phyloP scores from a whole-genome alignment of 2,797 vertebrate genomes.

The Clamator glandarius region DNA sequence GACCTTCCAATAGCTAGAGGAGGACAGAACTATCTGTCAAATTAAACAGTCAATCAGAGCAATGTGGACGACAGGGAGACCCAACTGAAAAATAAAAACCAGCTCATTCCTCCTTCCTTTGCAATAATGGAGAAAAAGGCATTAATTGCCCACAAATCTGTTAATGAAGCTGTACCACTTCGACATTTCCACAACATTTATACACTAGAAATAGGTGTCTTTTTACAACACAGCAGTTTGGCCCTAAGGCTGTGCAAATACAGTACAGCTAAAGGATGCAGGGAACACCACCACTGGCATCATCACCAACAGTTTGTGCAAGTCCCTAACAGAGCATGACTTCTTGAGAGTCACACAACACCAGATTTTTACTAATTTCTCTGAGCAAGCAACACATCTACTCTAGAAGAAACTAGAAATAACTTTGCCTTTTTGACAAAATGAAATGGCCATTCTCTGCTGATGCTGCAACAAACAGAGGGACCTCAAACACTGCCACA shows the following conservation, averaged over 20 bases:
- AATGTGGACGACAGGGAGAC: not conserved
- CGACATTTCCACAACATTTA: not conserved
- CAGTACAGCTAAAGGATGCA: not conserved
- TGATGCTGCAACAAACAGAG: not conserved
- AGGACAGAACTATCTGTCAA: not conserved
- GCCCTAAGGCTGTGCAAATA: not conserved
- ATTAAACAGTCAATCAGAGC: not conserved
- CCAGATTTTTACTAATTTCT: not conserved
- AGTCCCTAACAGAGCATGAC: not conserved
- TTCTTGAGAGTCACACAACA: not conserved
- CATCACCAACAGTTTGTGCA: not conserved
- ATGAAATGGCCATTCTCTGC: not conserved
- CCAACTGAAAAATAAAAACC: not conserved
- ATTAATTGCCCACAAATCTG: not conserved
- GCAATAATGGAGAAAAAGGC: not conserved
- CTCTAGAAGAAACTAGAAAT: not conserved
- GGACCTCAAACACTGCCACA: fast-evolving
- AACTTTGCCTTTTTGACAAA: not conserved
- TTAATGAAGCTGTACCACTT: not conserved
- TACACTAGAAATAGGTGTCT: not conserved
- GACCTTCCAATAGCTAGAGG: not conserved
- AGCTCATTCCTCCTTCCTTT: not conserved
- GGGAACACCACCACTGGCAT: not conserved
- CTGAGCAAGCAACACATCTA: not conserved
- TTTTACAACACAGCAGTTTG: not conserved